phyloP scores from a whole-genome alignment of 2,113 vertebrate species.

The Otocyon megalotis region DNA sequence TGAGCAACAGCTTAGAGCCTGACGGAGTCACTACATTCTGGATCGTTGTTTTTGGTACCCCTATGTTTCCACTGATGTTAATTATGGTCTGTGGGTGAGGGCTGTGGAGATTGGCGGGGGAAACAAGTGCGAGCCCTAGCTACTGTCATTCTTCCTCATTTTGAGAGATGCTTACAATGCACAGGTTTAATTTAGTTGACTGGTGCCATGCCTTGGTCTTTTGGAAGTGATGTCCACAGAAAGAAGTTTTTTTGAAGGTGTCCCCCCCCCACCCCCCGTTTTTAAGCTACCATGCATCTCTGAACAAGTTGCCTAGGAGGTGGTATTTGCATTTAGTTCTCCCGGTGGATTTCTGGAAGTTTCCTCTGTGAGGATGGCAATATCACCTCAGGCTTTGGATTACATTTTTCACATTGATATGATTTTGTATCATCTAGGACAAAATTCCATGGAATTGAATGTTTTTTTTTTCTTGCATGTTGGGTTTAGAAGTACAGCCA shows the following conservation, averaged over 20 bases:
- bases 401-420: conserved; percentile 22
- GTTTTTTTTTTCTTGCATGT: conserved; percentile 1
- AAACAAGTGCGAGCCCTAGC: not conserved
- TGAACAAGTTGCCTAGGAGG: not conserved
- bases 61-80: conserved; percentile 38
- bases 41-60: conserved; percentile 17
- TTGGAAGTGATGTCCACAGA: not conserved
- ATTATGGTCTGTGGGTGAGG: not conserved
- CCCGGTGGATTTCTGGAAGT: not conserved
- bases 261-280: not conserved
- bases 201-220: not conserved
- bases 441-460: not conserved
- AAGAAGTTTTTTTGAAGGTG: not conserved
- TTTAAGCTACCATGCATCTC: not conserved
- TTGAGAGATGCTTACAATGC: not conserved
- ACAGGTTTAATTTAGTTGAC: not conserved
- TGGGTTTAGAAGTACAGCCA: conserved; percentile 41
- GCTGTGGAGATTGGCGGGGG: not conserved
- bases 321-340: conserved; percentile 1
- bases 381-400: not conserved
- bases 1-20: not conserved
- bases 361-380: not conserved
- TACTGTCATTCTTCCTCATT: not conserved
- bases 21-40: conserved; percentile 11
- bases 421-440: not conserved